Base-by-base conservation (phyloP, 1,140 invertebrate genomes). In the Hylyphantes graminicola region DNA sequence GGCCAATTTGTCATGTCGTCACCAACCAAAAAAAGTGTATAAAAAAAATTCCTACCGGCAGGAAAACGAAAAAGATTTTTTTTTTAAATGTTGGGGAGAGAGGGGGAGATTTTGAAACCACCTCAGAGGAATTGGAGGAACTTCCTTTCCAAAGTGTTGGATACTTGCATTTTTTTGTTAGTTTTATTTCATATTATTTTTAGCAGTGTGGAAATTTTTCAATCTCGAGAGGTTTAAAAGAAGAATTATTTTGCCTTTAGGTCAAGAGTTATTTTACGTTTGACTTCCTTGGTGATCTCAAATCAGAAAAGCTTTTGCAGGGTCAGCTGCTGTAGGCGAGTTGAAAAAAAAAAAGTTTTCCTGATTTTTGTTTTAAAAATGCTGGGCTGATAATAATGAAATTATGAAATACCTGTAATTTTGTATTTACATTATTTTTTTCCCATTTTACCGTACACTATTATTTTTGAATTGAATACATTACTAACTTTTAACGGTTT, bases 161-260 rank as follows among this genome's bases (percentile, higher is more conserved):
- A 76, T 64, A 17, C 50, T 74, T 72, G 13, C 51, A 51, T 63
- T n/a, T 76, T 51, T 61, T n/a, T 21, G 3, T 17, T 21, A 13
- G 5, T 7, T 21, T n/a, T 74, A 51, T 74, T 17, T 15, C 54
- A 57, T 59, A 57, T 65, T 19, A 21, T 76, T 64, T 19, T 19
- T 51, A 48, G 35, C 74, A 76, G 55, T 8, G 74, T 57, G 55
- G 57, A 76, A 57, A 76, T 76, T 76, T 76, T 76, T 76, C 74
- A 76, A 76, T 76, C 74, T 76, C 74, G 74, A 76, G 74, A 76
- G 74, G 61, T 76, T 76, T 76, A 63, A 76, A 53, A 19, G 74
- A 76, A 76, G 64, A 61, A 76, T 76, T 76, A 76, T 76, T 76
- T 50, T 61, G 74, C 74, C 74, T 76, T 51, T 63, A 53, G 74